Conservation (phyloP, 2,797 vertebrate genomes). For the Amblyopsis hoosieri region DNA sequence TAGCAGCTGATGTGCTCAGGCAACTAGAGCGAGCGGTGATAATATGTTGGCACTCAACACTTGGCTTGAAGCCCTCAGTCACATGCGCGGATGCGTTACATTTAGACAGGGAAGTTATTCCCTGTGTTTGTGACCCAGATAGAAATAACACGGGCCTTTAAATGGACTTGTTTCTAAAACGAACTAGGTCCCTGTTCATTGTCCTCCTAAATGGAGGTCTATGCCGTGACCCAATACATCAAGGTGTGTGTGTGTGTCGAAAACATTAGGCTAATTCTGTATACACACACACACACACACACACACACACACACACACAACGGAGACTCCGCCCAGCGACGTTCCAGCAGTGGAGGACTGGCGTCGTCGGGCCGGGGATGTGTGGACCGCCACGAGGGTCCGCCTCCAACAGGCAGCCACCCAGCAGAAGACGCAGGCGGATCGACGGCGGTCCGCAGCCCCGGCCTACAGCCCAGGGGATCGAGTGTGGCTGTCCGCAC, state of each 20-base stretch:
- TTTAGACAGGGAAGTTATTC: slow-evolving; percentile 45
- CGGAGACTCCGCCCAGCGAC: no score
- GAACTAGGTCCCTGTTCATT: slow-evolving; percentile 17
- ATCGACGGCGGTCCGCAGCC: no score
- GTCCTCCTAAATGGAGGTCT: slow-evolving; percentile 30
- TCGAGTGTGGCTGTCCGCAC: no score
- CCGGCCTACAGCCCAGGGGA: no score
- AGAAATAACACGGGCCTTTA: slow-evolving; percentile 61
- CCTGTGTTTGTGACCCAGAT: slow-evolving; percentile 61
- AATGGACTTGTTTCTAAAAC: slow-evolving; percentile 39
- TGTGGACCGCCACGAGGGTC: no score
- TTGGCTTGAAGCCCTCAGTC: slow-evolving; percentile 18
- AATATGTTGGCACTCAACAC: neutral
- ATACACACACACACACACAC: no score
- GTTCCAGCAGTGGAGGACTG: no score
- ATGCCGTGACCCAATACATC: neutral
- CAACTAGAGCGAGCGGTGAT: slow-evolving; percentile 12
- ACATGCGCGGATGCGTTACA: slow-evolving; percentile 20
- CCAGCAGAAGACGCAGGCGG: no score
- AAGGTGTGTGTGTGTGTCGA: slow-evolving; percentile 5
- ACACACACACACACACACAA: no score
- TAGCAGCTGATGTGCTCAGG: neutral
- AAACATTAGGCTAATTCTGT: no score
- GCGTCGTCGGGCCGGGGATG: no score
- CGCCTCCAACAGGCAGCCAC: no score